phyloP scores from a whole-genome alignment of 2,888 invertebrate species.

The Sepiola atlantica region DNA sequence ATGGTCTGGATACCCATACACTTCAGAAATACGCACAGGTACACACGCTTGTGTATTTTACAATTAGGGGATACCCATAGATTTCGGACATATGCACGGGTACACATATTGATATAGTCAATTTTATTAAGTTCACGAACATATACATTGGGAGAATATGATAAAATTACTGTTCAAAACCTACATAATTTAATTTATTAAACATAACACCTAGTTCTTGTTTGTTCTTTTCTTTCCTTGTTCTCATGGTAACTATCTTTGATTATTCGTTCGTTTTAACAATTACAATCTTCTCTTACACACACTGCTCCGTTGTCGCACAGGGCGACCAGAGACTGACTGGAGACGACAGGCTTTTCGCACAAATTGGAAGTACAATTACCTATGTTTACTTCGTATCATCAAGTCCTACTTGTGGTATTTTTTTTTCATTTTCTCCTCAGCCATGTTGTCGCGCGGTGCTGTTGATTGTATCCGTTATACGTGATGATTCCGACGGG shows the following conservation, averaged over 20 bases:
- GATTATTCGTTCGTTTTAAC: neutral
- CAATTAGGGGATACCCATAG: no score
- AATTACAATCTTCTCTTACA: neutral
- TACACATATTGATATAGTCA: no score
- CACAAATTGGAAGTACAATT: conserved; percentile 22
- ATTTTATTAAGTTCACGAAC: no score
- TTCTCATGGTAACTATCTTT: neutral
- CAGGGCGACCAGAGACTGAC: neutral
- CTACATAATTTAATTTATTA: no score
- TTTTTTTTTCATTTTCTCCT: neutral
- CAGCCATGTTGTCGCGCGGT: neutral
- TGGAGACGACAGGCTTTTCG: neutral
- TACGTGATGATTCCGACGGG: neutral
- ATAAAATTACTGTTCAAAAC: no score
- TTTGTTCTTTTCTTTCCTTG: no score
- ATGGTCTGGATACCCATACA: no score
- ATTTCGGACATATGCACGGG: no score
- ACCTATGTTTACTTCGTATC: neutral
- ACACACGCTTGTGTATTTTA: no score
- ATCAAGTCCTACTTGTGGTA: neutral
- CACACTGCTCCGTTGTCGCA: neutral
- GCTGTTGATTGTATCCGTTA: conserved; percentile 13
- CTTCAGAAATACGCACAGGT: no score
- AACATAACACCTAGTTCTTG: no score
- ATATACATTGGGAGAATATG: no score